A percentile compares a stretch with the other conserved stretches of the same genome.
These are phyloP conservation scores for Hystrix brachyura DNA, from an alignment of 2,113 vertebrate species.

Conservation along the genomic window DNA sequence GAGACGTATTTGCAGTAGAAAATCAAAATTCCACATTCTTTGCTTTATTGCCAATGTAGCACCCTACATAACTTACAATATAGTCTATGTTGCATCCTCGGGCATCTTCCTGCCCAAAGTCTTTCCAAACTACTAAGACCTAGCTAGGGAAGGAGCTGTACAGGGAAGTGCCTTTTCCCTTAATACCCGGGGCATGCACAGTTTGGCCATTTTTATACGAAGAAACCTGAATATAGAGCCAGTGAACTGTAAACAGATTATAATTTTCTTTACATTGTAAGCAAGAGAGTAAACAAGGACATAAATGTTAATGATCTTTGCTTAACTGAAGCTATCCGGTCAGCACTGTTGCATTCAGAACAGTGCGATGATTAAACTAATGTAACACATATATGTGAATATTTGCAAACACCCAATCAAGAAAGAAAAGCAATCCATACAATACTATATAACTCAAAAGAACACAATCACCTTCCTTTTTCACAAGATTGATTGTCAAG, in stretches of 20 bases:
- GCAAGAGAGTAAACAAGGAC: background rate
- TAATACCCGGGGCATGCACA: background rate
- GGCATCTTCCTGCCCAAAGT: background rate
- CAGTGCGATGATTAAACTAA: background rate
- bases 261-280: slow-evolving; percentile 53
- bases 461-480: background rate
- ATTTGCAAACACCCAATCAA: slow-evolving; percentile 52
- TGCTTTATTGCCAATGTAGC: background rate
- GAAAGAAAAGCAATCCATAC: background rate
- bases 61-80: background rate
- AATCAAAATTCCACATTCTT: background rate
- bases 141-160: background rate
- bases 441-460: background rate
- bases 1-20: background rate
- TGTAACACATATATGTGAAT: background rate
- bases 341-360: slow-evolving; percentile 25
- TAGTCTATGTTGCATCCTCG: background rate
- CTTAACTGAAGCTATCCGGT: background rate
- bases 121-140: background rate
- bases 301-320: background rate
- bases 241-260: background rate
- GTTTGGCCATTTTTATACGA: background rate
- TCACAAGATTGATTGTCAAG: background rate
- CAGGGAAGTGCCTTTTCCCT: background rate
- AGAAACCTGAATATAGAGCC: background rate